Evolutionary conservation across 2,113 vertebrate species (phyloP), one percentile per base, ranked within the genome.

Genomic region (Xiphophorus maculatus): DNA sequence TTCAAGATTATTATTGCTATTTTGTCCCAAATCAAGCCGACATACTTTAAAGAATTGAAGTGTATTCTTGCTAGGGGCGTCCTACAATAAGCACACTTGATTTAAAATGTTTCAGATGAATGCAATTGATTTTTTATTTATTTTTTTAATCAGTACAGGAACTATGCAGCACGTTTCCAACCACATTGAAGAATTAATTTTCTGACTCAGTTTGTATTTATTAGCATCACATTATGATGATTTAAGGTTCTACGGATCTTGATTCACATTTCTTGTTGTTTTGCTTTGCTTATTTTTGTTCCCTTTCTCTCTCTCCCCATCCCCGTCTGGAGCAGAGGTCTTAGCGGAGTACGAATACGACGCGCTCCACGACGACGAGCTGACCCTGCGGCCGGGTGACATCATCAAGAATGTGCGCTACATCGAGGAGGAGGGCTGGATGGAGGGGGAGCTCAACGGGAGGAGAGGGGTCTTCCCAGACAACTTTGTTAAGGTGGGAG

Each of bases 321-420:
- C 6, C 32, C 29, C 0, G 40, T 69, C 29, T 14, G 0, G 84
- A 96, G 95, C 94, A 93, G 98, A 99, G 92, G 98, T 97, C 81
- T 92, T 97, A 32, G 97, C 97, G 95, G 97, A 98, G 89, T 99
- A 92, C 87, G 96, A 99, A 64, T 99, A 99, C 22, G 94, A 96
- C 22, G 97, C 97, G 44, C 86, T 93, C 60, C 97, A 99, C 19
- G 97, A 98, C 1, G 98, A 99, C 76, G 98, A 99, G 89, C 91
- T 99, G 88, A 97, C 95, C 0, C 95, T 99, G 74, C 94, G 93
- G 74, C 94, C 91, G 11, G 98, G 98, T 17, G 96, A 99, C 74
- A 58, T 98, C 88, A 98, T 99, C 93, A 97, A 87, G 90, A 97
- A 98, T 63, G 98, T 97, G 84, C 94, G 93, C 80, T 95, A 95